Conservation (phyloP, 2,797 vertebrate genomes). For the Tiaroga cobitis region DNA sequence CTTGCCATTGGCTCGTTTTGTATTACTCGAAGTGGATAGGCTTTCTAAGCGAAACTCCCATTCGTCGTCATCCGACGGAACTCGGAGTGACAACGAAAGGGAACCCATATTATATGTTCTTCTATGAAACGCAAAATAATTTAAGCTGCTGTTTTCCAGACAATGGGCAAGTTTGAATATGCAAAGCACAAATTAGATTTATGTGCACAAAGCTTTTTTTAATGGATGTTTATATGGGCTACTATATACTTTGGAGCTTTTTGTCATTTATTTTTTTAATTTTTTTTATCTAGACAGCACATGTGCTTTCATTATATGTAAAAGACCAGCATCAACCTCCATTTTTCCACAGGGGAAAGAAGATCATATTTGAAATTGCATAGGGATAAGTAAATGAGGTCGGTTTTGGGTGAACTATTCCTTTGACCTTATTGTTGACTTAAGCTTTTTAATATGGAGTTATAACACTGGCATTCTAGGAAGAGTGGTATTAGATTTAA, state of each 20-base stretch:
- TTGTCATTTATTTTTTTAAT: neutral
- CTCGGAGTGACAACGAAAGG: too few relatives aligned
- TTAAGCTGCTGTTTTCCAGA: neutral
- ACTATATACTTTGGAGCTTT: neutral
- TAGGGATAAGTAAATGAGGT: slow-evolving; percentile 1
- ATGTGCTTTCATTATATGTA: neutral
- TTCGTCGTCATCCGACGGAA: too few relatives aligned
- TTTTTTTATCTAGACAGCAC: neutral
- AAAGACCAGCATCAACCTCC: neutral
- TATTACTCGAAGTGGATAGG: too few relatives aligned
- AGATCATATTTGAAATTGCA: neutral
- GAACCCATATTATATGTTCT: neutral
- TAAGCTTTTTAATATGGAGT: neutral
- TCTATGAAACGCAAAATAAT: neutral
- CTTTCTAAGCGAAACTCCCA: too few relatives aligned
- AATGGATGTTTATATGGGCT: neutral
- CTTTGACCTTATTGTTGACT: neutral
- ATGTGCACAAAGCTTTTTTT: neutral
- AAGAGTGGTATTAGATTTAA: neutral
- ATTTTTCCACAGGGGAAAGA: neutral
- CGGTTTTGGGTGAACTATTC: neutral
- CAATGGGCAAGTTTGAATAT: neutral
- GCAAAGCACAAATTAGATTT: neutral
- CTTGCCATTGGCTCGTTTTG: too few relatives aligned
- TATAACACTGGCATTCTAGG: neutral